Evolutionary conservation across 2,797 vertebrate species (phyloP).

Genomic region (Helarctos malayanus): DNA sequence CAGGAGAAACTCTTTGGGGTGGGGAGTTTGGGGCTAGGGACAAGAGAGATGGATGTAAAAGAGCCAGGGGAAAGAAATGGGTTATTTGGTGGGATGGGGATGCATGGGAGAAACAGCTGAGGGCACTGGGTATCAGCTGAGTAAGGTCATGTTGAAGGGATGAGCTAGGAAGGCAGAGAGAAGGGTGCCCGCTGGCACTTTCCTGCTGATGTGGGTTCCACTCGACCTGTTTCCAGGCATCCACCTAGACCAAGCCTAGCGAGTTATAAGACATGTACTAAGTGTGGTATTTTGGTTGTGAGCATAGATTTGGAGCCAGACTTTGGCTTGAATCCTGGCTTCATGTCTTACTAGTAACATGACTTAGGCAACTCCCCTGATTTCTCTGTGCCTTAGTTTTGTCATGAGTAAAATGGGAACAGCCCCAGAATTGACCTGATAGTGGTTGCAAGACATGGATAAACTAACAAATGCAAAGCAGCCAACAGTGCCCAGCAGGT

Average conservation of each 20-base stretch:
- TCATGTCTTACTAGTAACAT: background rate
- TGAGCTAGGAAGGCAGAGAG: too few species aligned
- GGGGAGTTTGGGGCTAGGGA: background rate
- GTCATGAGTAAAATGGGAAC: background rate
- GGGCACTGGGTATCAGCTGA: rapidly evolving
- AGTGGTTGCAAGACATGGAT: background rate
- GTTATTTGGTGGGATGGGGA: too few species aligned
- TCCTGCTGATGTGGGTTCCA: background rate
- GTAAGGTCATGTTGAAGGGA: background rate
- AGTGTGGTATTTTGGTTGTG: background rate
- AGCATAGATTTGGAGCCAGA: background rate
- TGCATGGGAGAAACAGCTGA: background rate
- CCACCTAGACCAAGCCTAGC: background rate
- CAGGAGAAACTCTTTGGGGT: too few species aligned
- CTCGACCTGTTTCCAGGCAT: rapidly evolving
- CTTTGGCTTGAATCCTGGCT: background rate
- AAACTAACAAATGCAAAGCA: background rate
- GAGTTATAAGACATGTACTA: background rate
- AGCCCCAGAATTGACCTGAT: background rate
- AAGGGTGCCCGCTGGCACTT: rapidly evolving
- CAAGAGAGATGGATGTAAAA: background rate
- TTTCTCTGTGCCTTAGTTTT: background rate
- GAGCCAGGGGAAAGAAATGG: too few species aligned
- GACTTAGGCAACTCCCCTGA: background rate
- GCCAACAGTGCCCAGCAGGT: background rate